A percentile compares a stretch with the other conserved stretches of the same genome.
Evolutionary conservation across 2,113 vertebrate genomes (phyloP).

Genomic region (Oreotrochilus melanogaster): DNA sequence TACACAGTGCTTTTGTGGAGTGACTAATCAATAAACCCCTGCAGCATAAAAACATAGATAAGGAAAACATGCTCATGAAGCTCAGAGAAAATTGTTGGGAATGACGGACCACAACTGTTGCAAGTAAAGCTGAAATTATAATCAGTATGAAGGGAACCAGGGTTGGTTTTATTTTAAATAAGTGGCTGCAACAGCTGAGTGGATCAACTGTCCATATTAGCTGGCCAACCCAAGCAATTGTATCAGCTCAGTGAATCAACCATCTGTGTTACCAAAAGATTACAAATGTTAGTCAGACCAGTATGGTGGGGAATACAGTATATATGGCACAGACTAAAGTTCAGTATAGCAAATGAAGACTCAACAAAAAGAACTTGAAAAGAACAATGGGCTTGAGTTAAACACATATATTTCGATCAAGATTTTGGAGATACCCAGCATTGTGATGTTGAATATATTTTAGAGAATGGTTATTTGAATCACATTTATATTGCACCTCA

Average conservation of each 20-base stretch:
- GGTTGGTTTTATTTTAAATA: not conserved
- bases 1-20: not conserved
- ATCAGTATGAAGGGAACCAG: not conserved
- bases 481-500: not conserved
- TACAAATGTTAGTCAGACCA: not conserved
- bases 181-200: not conserved
- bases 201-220: not conserved
- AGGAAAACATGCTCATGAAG: not conserved
- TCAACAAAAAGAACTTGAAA: not conserved
- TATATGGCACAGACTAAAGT: not conserved
- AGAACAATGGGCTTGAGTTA: not conserved
- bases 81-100: not conserved
- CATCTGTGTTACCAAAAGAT: not conserved
- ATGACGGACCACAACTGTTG: not conserved
- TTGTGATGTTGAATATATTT: not conserved
- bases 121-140: not conserved
- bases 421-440: not conserved
- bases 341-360: not conserved
- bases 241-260: not conserved
- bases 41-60: not conserved
- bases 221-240: not conserved
- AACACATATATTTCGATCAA: not conserved
- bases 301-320: rapidly evolving
- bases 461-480: not conserved
- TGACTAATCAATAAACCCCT: not conserved